Conservation (phyloP, 1,140 invertebrate genomes). For the Drosophila aff. region DNA sequence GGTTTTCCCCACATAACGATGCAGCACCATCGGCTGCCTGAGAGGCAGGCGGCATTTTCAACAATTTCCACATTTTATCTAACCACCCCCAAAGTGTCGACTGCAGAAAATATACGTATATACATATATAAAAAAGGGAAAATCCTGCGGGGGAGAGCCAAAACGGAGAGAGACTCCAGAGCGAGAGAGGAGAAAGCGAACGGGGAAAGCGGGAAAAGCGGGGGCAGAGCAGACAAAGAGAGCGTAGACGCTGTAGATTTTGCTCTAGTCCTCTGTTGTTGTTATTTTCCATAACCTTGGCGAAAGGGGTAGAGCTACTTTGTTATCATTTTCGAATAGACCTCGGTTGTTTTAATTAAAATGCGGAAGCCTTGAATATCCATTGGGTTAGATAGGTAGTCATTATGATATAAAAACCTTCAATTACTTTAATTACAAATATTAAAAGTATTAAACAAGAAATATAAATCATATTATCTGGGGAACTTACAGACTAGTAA, state of each 20-base stretch:
- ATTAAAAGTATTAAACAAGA: background rate
- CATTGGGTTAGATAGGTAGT: background rate
- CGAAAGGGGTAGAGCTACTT: conserved; percentile 34
- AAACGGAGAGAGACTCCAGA: conserved; percentile 27
- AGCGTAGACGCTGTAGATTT: conserved; percentile 57
- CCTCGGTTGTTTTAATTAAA: conserved; percentile 6
- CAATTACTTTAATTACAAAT: background rate
- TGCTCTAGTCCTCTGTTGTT: conserved; percentile 53
- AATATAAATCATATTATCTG: too few species aligned
- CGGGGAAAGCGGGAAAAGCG: conserved; percentile 21
- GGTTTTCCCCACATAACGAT: conserved; percentile 73
- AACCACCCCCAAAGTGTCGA: conserved; percentile 82
- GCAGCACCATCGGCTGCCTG: conserved; percentile 64
- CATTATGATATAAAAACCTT: background rate
- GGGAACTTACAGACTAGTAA: too few species aligned
- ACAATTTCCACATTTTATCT: conserved; percentile 83
- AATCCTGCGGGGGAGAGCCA: conserved; percentile 61
- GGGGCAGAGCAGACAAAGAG: conserved; percentile 23
- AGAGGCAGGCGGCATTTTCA: conserved; percentile 71
- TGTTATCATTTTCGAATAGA: conserved; percentile 43
- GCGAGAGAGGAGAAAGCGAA: conserved; percentile 7
- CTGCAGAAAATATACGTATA: conserved; percentile 58
- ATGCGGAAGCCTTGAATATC: background rate
- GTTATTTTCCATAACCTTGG: conserved; percentile 65
- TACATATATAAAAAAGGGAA: conserved; percentile 63